Conservation (phyloP, 2,888 invertebrate genomes). For the Yponomeuta sedellus region DNA sequence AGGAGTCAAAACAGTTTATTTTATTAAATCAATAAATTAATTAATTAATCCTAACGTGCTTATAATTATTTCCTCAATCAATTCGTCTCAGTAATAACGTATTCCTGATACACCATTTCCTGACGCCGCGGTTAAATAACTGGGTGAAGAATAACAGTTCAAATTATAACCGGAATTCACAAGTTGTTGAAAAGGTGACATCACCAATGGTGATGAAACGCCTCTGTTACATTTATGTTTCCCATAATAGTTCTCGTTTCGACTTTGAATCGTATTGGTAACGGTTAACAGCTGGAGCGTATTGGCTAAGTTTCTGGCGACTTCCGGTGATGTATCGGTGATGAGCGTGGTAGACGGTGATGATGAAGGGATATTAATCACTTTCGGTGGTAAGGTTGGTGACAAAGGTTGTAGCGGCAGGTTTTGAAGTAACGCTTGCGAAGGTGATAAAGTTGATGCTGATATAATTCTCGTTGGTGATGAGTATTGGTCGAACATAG, state of each 20-base stretch:
- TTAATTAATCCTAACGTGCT: too few relatives aligned
- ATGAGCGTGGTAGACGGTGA: slow-evolving; percentile 37
- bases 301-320: slow-evolving; percentile 53
- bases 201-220: neutral
- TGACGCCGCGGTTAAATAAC: neutral
- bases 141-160: neutral
- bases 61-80: too few relatives aligned
- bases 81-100: neutral
- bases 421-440: neutral
- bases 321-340: slow-evolving; percentile 52
- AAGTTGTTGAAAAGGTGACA: neutral
- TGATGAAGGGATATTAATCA: neutral
- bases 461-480: neutral
- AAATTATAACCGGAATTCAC: neutral
- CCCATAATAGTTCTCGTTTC: neutral
- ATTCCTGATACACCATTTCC: neutral
- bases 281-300: slow-evolving; percentile 58
- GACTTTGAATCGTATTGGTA: slow-evolving; percentile 44
- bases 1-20: too few relatives aligned
- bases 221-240: neutral
- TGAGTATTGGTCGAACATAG: neutral
- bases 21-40: too few relatives aligned
- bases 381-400: neutral
- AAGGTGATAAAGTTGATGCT: neutral
- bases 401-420: neutral